Conservation (phyloP, 2,888 invertebrate genomes). For the Cephus nigrinus region DNA sequence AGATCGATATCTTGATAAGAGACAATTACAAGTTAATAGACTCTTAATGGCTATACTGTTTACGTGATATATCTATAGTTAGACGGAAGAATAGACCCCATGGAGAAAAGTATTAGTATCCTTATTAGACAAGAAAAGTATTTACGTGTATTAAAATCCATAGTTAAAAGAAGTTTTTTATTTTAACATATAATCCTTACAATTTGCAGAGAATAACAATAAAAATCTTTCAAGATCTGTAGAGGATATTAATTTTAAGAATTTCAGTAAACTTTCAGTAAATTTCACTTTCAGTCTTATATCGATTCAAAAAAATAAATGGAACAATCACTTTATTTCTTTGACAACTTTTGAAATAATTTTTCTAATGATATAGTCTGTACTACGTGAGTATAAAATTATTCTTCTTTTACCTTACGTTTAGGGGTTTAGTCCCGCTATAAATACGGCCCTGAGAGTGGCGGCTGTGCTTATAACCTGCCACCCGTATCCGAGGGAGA, state of each 20-base stretch:
- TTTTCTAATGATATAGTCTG: not conserved
- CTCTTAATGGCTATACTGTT: not conserved
- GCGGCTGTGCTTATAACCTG: slow-evolving; percentile 20
- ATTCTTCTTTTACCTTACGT: not conserved
- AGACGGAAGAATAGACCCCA: not conserved
- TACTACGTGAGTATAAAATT: not conserved
- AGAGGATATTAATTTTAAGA: not conserved
- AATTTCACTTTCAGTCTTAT: not conserved
- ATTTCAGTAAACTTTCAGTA: not conserved
- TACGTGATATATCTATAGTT: not conserved
- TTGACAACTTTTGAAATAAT: not conserved
- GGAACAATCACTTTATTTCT: not conserved
- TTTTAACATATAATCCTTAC: not conserved
- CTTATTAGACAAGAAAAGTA: not conserved
- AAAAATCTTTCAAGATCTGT: not conserved
- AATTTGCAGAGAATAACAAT: not conserved
- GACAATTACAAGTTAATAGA: not conserved
- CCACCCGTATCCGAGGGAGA: slow-evolving; percentile 16
- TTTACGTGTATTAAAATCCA: not conserved
- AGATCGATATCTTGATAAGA: not conserved
- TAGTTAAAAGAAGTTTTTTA: not conserved
- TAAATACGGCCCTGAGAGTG: slow-evolving; percentile 14
- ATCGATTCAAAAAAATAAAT: not conserved
- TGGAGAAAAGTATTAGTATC: not conserved
- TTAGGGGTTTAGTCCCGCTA: not conserved